These are phyloP conservation scores for Ips nitidus DNA, from an alignment of 1,140 invertebrate species.

Conservation along the genomic window DNA sequence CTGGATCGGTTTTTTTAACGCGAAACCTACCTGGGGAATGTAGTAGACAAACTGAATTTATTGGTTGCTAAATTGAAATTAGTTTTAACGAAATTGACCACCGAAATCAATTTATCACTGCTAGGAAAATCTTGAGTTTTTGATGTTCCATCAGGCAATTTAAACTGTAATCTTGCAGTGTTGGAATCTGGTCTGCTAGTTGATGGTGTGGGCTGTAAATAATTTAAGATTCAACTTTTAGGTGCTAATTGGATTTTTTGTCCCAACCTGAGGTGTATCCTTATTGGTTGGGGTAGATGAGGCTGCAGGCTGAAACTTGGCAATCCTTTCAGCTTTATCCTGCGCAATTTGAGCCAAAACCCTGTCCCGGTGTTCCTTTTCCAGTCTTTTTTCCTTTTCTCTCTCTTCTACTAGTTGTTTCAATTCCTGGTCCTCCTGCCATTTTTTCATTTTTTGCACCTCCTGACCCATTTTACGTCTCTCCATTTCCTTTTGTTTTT, in stretches of 20 bases:
- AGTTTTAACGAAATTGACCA: conserved; percentile 49
- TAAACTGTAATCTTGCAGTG: conserved; percentile 75
- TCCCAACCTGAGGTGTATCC: conserved; percentile 8
- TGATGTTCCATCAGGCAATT: conserved; percentile 72
- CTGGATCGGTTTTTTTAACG: background rate
- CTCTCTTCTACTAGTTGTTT: conserved; percentile 69
- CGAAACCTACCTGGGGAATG: conserved; percentile 63
- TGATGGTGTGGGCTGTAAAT: conserved; percentile 20
- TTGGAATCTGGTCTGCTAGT: conserved; percentile 31
- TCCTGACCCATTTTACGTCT: conserved; percentile 71
- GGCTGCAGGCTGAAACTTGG: conserved; percentile 40
- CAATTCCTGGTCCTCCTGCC: conserved; percentile 73
- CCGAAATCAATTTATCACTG: conserved; percentile 51
- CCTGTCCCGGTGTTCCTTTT: conserved; percentile 65
- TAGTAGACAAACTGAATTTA: conserved; percentile 71
- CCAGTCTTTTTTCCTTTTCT: conserved; percentile 70
- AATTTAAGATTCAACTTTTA: conserved; percentile 6
- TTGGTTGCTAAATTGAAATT: conserved; percentile 54
- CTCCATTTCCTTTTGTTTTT: conserved; percentile 68
- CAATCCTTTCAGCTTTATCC: conserved; percentile 65
- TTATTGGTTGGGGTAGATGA: conserved; percentile 27
- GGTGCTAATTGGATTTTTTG: conserved; percentile 1
- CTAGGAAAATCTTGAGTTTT: conserved; percentile 52
- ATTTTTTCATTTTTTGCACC: conserved; percentile 67
- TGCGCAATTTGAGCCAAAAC: conserved; percentile 74